phyloP scores from a whole-genome alignment of 2,797 vertebrate genomes.

The Brachyrhaphis roseni region DNA sequence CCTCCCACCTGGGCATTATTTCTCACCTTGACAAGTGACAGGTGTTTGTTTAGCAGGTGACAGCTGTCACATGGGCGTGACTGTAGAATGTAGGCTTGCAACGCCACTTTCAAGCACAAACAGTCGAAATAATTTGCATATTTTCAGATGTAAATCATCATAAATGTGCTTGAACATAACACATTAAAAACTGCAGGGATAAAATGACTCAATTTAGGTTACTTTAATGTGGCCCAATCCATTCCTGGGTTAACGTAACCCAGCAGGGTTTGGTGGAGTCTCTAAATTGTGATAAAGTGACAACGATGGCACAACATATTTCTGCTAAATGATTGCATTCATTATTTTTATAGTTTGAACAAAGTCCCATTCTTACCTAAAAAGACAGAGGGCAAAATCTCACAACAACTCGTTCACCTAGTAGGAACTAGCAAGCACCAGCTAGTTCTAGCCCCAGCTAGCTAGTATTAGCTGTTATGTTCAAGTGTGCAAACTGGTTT shows the following conservation, averaged over 20 bases:
- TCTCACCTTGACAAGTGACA: conserved; percentile 60
- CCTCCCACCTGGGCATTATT: conserved; percentile 49
- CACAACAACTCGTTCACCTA: not conserved
- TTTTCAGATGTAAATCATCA: not conserved
- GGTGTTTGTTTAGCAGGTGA: conserved; percentile 39
- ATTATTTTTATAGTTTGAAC: not conserved
- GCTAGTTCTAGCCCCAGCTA: not conserved
- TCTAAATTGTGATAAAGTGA: not conserved
- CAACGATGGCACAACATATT: not conserved
- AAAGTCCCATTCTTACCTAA: not conserved
- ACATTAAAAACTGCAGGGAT: not conserved
- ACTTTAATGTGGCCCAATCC: not conserved
- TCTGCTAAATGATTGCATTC: not conserved
- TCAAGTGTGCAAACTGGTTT: not conserved
- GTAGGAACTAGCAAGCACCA: not conserved
- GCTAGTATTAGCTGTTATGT: not conserved
- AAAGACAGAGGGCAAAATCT: not conserved
- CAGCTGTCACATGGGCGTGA: conserved; percentile 11
- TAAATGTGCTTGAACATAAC: not conserved
- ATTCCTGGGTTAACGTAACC: not conserved
- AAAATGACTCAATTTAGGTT: not conserved
- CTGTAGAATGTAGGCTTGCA: not conserved
- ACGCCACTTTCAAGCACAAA: not conserved
- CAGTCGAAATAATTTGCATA: not conserved
- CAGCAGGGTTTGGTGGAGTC: not conserved